phyloP scores from a whole-genome alignment of 2,113 vertebrate species.

The Sapajus apella region DNA sequence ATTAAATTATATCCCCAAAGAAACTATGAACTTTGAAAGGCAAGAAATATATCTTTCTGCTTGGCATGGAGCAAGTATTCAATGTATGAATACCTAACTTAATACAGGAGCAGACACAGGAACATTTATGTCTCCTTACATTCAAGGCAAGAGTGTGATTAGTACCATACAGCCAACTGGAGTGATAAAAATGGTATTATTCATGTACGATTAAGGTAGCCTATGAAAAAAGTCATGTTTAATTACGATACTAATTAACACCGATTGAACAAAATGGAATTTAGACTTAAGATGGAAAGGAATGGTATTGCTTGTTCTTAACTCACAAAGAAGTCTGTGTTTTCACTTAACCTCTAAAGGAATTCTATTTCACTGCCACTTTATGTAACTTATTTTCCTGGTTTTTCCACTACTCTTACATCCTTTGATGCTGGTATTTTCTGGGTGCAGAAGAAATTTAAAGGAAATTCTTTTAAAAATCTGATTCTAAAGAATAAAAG shows the following conservation, averaged over 20 bases:
- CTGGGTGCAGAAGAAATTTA: neutral
- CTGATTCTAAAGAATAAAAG: neutral
- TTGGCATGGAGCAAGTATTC: neutral
- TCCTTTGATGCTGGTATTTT: constrained; percentile 36
- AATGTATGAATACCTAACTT: neutral
- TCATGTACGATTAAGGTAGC: neutral
- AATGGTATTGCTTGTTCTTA: neutral
- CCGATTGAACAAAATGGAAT: neutral
- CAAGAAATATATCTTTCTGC: neutral
- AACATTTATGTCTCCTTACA: neutral
- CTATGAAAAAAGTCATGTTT: neutral
- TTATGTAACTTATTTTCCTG: neutral
- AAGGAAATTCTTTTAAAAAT: neutral
- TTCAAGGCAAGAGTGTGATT: neutral
- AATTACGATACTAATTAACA: neutral
- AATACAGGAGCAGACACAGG: neutral
- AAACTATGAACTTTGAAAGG: neutral
- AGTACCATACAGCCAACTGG: neutral
- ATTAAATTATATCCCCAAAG: neutral
- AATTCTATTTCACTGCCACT: constrained; percentile 23
- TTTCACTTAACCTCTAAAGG: constrained; percentile 23
- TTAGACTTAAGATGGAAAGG: neutral
- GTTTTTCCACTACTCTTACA: neutral
- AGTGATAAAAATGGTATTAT: neutral
- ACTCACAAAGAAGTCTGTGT: neutral